These are phyloP conservation scores for Pygoscelis antarcticus DNA, from an alignment of 2,113 vertebrate genomes.

Conservation along the genomic window DNA sequence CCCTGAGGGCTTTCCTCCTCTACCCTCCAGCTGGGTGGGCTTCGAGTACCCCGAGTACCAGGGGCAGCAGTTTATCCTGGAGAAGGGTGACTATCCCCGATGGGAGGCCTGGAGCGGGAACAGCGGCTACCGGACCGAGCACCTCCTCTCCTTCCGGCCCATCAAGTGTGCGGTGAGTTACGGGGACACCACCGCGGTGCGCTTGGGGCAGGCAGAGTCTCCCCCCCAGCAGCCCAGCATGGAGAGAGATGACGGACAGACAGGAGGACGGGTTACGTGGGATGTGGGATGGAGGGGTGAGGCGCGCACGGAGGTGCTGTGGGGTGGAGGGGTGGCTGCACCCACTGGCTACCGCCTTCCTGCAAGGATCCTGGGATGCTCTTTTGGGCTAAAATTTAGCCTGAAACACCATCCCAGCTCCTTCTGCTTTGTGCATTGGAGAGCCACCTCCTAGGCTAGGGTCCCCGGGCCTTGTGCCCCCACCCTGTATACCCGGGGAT, in stretches of 20 bases:
- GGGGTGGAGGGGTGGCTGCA: not conserved
- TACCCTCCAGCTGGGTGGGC: conserved; percentile 85
- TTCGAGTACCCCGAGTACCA: conserved; percentile 95
- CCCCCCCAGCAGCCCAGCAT: not conserved
- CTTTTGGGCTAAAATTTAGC: not conserved
- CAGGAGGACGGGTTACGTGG: not conserved
- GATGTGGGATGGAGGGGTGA: not conserved
- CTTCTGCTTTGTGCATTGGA: not conserved
- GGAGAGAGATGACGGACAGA: not conserved
- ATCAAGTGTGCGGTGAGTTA: conserved; percentile 89
- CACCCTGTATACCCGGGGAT: fast-evolving
- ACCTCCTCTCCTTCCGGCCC: conserved; percentile 93
- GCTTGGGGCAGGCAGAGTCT: not conserved
- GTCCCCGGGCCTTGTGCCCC: not conserved
- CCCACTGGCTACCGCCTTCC: not conserved
- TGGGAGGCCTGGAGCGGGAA: conserved; percentile 95
- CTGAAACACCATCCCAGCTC: not conserved
- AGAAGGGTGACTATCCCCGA: conserved; percentile 94
- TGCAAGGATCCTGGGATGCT: not conserved
- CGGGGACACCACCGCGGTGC: fast-evolving
- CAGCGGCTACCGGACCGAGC: conserved; percentile 91
- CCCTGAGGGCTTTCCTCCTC: not conserved
- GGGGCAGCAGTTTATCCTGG: conserved; percentile 97
- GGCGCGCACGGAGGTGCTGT: fast-evolving
- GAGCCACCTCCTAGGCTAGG: not conserved